Base-by-base conservation (phyloP, 2,888 invertebrate genomes). In the Julus scandinavius region DNA sequence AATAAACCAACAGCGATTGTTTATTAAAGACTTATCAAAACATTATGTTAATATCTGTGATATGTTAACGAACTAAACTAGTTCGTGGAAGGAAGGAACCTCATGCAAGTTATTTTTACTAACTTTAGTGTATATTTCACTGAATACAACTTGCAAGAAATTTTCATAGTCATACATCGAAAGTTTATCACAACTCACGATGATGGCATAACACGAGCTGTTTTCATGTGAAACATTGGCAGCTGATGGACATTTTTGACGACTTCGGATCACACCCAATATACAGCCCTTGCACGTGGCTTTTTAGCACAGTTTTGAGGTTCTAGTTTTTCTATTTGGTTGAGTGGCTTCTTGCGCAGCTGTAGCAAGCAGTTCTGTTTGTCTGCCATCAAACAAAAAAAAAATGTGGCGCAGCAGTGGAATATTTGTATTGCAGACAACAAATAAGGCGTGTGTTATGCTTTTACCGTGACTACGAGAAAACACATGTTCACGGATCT, bases 171-270 rank as follows among this genome's bases (percentile, higher is more conserved):
- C 29, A 29, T 29, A 29, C 29, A 29, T 29, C 29, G 29, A 29
- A 29, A 29, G 29, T 29, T 29, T n/a, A n/a, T n/a, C n/a, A n/a
- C n/a, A n/a, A n/a, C n/a, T n/a, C n/a, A n/a, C n/a, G 72, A 11
- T 9, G 20, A 29, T 72, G n/a, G 29, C 7, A 29, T 29, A 72
- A 63, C 5, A n/a, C 7, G 20, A 72, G 29, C 29, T 11, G 72
- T 29, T 72, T 20, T 72, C 11, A 29, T n/a, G 11, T 72, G 29
- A 11, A 9, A n/a, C 29, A 29, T 72, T 72, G 72, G 29, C 72
- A 72, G 29, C 29, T 72, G 72, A 72, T 72, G 72, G 72, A 72
- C 72, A 29, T 29, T 29, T 72, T 72, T 72, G 72, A 72, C 72
- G 72, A 72, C 72, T 72, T 72, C 29, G 72, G 72, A 72, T 29